phyloP scores from a whole-genome alignment of 2,113 vertebrate genomes.

The Melanostigma gelatinosum region DNA sequence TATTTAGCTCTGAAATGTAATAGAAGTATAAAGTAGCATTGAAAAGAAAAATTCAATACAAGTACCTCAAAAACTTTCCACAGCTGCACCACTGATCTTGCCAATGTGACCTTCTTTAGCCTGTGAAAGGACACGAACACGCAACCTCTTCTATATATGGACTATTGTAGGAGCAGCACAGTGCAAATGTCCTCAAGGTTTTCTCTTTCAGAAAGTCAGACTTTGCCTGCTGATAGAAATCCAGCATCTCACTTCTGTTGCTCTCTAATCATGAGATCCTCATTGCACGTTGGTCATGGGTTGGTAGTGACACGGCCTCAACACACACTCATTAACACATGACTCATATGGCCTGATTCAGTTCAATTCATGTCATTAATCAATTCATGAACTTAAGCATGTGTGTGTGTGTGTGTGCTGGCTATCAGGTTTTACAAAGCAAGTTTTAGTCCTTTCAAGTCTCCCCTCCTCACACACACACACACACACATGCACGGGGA shows the following conservation, averaged over 20 bases:
- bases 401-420: neutral
- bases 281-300: neutral
- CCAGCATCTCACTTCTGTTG: neutral
- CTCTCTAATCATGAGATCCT: neutral
- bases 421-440: slow-evolving; percentile 27
- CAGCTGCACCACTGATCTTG: too few species aligned
- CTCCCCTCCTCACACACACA: neutral
- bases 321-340: neutral
- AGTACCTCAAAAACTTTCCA: neutral
- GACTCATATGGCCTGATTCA: slow-evolving; percentile 7
- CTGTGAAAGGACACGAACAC: neutral
- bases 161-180: neutral
- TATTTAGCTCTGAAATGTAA: neutral
- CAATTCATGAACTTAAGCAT: slow-evolving; percentile 39
- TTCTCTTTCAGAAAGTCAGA: neutral
- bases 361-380: slow-evolving; percentile 53
- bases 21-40: neutral
- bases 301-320: neutral
- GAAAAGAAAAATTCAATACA: neutral
- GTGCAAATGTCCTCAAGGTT: neutral
- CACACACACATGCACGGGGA: neutral
- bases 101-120: neutral
- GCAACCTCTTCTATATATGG: neutral
- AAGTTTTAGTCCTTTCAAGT: neutral
- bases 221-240: neutral